Conservation (phyloP, 2,113 vertebrate genomes). For the Elephas maximus region DNA sequence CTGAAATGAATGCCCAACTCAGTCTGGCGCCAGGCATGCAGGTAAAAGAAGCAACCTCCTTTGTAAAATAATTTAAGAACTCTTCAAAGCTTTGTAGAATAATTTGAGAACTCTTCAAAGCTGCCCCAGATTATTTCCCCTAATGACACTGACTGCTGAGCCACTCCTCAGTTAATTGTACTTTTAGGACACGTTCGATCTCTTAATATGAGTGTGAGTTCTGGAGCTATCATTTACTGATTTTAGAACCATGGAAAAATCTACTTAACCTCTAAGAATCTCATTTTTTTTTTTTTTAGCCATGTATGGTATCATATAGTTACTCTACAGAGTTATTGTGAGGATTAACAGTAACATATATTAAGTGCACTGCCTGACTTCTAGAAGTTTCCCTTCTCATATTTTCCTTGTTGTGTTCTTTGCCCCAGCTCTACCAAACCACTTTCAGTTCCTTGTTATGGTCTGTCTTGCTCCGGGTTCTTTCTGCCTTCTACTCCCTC, state of each 20-base stretch:
- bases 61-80: neutral
- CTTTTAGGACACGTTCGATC: neutral
- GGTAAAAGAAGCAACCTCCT: neutral
- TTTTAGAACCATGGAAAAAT: neutral
- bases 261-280: neutral
- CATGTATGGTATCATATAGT: neutral
- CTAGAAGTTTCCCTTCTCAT: neutral
- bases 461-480: neutral
- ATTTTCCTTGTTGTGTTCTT: neutral
- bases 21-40: neutral
- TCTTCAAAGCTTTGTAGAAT: neutral
- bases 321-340: neutral
- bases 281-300: neutral
- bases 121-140: neutral
- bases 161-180: neutral
- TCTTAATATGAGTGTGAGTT: neutral
- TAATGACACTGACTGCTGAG: neutral
- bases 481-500: neutral
- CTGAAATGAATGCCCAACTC: neutral
- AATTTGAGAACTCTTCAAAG: neutral
- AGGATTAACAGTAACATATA: neutral
- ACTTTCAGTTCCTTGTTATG: neutral
- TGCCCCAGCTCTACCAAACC: neutral
- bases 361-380: too few species aligned
- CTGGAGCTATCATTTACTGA: neutral